These are phyloP conservation scores for Lagenorhynchus albirostris DNA, from an alignment of 2,113 vertebrate species.

Conservation along the genomic window DNA sequence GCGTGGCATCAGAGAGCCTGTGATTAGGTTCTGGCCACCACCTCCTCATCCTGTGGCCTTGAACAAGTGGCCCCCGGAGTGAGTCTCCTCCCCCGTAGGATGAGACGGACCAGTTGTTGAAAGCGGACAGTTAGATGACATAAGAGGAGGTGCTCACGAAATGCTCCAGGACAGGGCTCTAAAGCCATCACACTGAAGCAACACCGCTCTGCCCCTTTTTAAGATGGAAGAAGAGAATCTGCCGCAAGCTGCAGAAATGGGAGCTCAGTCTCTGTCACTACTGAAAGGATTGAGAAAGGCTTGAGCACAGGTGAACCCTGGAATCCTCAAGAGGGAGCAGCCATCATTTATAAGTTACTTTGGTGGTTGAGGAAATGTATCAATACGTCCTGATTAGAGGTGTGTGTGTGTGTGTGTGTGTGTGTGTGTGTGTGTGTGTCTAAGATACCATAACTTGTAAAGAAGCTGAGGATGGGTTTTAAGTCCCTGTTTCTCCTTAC, in stretches of 20 bases:
- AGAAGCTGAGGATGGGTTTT: neutral
- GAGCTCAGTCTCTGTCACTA: neutral
- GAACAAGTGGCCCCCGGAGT: neutral
- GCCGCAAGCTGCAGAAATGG: neutral
- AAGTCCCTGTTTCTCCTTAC: neutral
- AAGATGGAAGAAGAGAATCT: neutral
- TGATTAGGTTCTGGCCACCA: neutral
- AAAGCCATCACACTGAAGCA: neutral
- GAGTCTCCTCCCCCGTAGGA: neutral
- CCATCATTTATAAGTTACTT: slow-evolving; percentile 41
- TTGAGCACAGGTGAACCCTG: neutral
- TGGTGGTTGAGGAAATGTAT: neutral
- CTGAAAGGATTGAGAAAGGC: slow-evolving; percentile 20
- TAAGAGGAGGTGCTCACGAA: accelerated
- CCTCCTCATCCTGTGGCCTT: neutral
- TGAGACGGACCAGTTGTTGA: neutral
- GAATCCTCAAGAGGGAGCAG: slow-evolving; percentile 31
- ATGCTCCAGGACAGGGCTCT: neutral
- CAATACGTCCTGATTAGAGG: neutral
- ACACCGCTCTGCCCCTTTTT: neutral
- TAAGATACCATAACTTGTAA: neutral
- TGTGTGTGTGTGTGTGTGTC: neutral
- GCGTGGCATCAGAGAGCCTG: neutral
- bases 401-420: neutral
- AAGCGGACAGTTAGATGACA: accelerated